Evolutionary conservation across 2,113 vertebrate genomes (phyloP).

Genomic region (Neoarius graeffei): DNA sequence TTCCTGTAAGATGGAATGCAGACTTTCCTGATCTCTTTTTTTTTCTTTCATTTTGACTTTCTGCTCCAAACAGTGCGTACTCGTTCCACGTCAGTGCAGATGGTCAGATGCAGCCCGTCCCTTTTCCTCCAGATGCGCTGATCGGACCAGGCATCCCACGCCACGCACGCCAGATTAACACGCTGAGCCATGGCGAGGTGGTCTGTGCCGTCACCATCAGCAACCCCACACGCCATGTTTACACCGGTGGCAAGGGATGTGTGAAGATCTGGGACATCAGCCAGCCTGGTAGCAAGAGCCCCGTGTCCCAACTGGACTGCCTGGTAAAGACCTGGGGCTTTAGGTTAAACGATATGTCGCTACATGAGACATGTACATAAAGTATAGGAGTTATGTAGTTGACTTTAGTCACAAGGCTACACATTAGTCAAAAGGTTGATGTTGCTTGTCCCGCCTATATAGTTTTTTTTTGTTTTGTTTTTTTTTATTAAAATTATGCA

Average conservation of each 20-base stretch:
- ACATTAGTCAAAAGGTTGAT: not conserved
- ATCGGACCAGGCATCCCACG: constrained; percentile 92
- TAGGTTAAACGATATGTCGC: not conserved
- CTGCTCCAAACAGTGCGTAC: constrained; percentile 78
- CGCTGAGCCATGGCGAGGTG: constrained; percentile 91
- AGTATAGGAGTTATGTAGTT: no score
- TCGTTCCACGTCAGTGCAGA: constrained; percentile 95
- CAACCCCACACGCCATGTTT: constrained; percentile 94
- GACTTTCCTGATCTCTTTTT: not conserved
- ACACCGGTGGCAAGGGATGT: constrained; percentile 93
- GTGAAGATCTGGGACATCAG: constrained; percentile 99
- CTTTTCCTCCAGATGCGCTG: constrained; percentile 92
- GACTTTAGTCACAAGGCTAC: not conserved
- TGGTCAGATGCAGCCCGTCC: constrained; percentile 97
- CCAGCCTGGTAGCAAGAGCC: constrained; percentile 95
- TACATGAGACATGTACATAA: not conserved
- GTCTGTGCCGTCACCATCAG: constrained; percentile 97
- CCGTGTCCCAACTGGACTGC: constrained; percentile 95
- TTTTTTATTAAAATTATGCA: constrained; percentile 1
- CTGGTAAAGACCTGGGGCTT: constrained; percentile 74
- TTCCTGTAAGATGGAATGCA: not conserved
- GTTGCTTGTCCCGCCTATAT: no score
- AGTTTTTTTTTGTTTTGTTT: no score
- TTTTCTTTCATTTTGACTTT: not conserved
- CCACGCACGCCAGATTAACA: constrained; percentile 96